phyloP scores from a whole-genome alignment of 2,113 vertebrate species.

The Spheniscus mendiculus region DNA sequence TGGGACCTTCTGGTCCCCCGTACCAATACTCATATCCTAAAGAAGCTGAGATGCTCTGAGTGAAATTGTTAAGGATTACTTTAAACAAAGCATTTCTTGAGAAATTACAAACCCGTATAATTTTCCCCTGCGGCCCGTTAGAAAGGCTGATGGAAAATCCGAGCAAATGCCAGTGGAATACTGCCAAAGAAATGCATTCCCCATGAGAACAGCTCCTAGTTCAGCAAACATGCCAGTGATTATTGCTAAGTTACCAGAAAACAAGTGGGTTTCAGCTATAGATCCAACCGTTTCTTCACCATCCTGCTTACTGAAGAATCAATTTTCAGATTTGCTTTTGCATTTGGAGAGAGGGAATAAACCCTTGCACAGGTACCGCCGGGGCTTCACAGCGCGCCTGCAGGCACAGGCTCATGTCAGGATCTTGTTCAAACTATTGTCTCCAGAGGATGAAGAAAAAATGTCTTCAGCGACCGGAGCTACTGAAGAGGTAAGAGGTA shows the following conservation, averaged over 20 bases:
- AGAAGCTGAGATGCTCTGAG: background rate
- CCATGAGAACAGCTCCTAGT: background rate
- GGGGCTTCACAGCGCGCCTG: background rate
- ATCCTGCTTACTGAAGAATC: background rate
- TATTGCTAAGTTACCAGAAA: background rate
- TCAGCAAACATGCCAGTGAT: background rate
- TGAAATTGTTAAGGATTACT: background rate
- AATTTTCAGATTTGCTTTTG: background rate
- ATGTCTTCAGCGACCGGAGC: background rate
- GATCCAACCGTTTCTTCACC: background rate
- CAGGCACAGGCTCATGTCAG: background rate
- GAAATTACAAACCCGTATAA: background rate
- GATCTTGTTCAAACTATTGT: background rate
- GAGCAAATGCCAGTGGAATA: too few species aligned
- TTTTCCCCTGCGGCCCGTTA: background rate
- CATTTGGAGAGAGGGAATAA: background rate
- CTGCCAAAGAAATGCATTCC: background rate
- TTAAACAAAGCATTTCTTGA: background rate
- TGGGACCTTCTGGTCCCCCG: background rate
- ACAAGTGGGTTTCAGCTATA: background rate
- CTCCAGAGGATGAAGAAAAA: background rate
- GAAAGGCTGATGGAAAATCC: background rate
- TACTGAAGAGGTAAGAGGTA: background rate
- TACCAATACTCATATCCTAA: too few species aligned
- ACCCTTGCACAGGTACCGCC: background rate